Percentiles rank a stretch among this genome's conserved stretches.
Conservation (phyloP, 2,888 invertebrate genomes). For the Eupithecia pulchellata region DNA sequence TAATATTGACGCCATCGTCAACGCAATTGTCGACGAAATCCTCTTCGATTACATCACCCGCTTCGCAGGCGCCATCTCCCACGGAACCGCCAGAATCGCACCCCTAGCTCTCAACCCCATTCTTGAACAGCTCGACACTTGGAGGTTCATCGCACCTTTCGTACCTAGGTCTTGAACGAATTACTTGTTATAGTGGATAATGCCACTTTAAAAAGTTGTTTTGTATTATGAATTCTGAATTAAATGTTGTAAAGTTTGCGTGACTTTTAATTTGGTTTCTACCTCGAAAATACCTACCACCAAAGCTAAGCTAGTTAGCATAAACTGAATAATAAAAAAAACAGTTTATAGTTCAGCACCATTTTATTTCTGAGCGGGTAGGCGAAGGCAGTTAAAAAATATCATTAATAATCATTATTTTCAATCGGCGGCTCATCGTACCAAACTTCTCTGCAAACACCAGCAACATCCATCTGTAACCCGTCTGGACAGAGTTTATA, state of each 20-base stretch:
- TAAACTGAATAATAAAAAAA: not conserved
- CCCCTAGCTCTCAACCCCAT: constrained; percentile 60
- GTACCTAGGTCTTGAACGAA: constrained; percentile 46
- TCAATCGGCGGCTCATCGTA: constrained; percentile 49
- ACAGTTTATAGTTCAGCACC: not conserved
- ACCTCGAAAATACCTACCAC: not conserved
- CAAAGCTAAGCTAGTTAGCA: not conserved
- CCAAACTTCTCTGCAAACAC: constrained; percentile 74
- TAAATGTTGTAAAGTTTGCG: not conserved
- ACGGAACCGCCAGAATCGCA: constrained; percentile 39
- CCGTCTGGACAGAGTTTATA: constrained; percentile 59
- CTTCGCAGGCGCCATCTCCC: constrained; percentile 68
- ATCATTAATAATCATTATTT: not conserved
- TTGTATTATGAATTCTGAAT: not conserved
- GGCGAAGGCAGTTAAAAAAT: not conserved
- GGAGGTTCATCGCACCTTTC: constrained; percentile 64
- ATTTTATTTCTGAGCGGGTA: not conserved
- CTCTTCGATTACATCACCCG: constrained; percentile 69
- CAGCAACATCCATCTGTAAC: constrained; percentile 56
- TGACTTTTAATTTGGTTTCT: not conserved
- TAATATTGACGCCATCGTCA: constrained; percentile 73
- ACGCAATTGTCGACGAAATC: constrained; percentile 72
- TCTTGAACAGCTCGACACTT: constrained; percentile 68
- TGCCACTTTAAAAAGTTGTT: not conserved
- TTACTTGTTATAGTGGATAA: not conserved